Conservation (phyloP, 53 echinoderm and acorn worm genomes). For the Paelopatides confundens region DNA sequence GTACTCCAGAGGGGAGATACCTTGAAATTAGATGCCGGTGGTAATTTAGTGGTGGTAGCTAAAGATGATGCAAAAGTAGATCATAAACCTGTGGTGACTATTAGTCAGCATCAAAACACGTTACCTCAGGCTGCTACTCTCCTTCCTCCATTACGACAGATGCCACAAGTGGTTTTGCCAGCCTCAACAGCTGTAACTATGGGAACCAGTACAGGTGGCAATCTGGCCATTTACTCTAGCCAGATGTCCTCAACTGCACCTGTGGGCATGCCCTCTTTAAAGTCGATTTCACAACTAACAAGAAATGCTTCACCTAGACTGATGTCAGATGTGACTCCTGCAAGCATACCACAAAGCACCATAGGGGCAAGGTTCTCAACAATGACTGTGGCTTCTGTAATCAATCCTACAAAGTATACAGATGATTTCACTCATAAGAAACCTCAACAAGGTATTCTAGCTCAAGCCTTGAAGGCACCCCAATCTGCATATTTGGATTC, state of each 20-base stretch:
- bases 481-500: conserved; percentile 43
- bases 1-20: conserved; percentile 93
- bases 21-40: conserved; percentile 79
- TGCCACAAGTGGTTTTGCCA: background rate
- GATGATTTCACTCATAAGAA: background rate
- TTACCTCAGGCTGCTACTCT: background rate
- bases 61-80: conserved; percentile 43
- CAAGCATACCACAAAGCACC: background rate
- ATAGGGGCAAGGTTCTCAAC: background rate
- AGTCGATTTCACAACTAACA: conserved; percentile 11
- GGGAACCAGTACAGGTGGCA: background rate
- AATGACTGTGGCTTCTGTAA: background rate
- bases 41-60: conserved; percentile 88
- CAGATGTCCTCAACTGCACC: background rate
- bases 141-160: conserved; percentile 21
- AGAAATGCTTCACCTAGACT: background rate
- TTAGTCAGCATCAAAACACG: background rate
- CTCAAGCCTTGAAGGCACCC: conserved; percentile 27
- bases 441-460: conserved; percentile 30
- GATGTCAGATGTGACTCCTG: background rate
- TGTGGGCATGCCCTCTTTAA: conserved; percentile 6
- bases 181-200: background rate
- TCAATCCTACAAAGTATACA: background rate
- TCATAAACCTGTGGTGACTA: background rate
- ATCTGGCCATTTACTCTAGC: background rate